Evolutionary conservation across 2,888 invertebrate species (phyloP), one percentile per base, ranked within the genome.

Genomic region (Opisthograptis luteolata): DNA sequence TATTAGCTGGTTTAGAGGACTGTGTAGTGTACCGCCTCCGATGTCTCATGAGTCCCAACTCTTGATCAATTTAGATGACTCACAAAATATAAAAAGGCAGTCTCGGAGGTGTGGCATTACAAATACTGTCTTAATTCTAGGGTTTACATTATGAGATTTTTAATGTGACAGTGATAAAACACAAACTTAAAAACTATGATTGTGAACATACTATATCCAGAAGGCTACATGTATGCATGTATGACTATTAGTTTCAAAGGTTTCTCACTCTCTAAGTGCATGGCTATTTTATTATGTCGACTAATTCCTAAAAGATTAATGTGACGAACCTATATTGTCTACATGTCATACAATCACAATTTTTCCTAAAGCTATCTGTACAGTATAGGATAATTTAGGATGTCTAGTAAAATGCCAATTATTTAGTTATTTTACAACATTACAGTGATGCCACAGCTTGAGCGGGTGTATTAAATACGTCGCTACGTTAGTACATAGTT

Each of bases 311-410:
- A 81, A 72, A 81, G 79, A 80, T 85, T 82, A 82, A 86, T 87
- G 87, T 87, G 91, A 90, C 86, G 87, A 87, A 80, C 81, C 87
- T 89, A 90, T 90, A 91, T 91, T 89, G 91, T 91, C 91, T 91
- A 91, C 84, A 85, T 82, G 86, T 90, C 91, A 87, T 91, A 91
- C 91, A 91, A 62, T 91, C 91, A 91, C 91, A 91, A 90, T 90
- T 88, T 89, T 88, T 81, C 87, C 91, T 91, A 91, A 89, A 86
- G 78, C 89, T 90, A 91, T 87, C 91, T 91, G 91, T 91, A 91
- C 91, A 90, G 75, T 79, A 76, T 76, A 75, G 78, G 76, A 81
- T 82, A 80, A 82, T 84, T 60, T 79, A 75, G 72, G 70, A 73
- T 79, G 73, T 80, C 63, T 72, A 74, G 62, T 73, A 67, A 64